A percentile compares a stretch with the other conserved stretches of the same genome.
These are phyloP conservation scores for Eonycteris spelaea DNA, from an alignment of 2,113 vertebrate genomes.

Conservation along the genomic window DNA sequence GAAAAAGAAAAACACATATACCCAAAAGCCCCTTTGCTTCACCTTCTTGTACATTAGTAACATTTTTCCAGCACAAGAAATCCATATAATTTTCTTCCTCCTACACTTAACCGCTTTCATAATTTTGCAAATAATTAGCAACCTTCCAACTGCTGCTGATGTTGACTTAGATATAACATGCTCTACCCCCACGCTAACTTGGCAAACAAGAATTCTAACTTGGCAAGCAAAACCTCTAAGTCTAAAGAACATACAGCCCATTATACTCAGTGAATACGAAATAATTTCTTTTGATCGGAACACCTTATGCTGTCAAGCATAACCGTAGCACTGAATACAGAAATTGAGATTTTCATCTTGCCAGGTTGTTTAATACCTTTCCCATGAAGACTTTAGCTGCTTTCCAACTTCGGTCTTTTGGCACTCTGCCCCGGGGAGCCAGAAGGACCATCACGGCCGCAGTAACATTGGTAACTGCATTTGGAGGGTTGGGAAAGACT, in stretches of 20 bases:
- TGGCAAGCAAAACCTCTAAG: background rate
- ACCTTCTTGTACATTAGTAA: conserved; percentile 54
- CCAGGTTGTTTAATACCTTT: conserved; percentile 80
- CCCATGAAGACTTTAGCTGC: conserved; percentile 86
- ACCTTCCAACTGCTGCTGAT: conserved; percentile 6
- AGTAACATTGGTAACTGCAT: conserved; percentile 86
- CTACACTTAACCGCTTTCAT: conserved; percentile 59
- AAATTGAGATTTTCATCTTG: background rate
- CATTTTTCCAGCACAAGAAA: conserved; percentile 51
- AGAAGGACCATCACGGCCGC: conserved; percentile 89
- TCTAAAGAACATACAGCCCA: background rate
- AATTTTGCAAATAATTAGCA: conserved; percentile 68
- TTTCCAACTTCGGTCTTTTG: conserved; percentile 88
- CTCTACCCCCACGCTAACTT: background rate
- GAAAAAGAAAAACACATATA: conserved; percentile 43
- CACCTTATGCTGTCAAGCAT: background rate
- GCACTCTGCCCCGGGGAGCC: conserved; percentile 81
- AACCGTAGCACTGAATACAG: background rate
- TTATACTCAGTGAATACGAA: background rate
- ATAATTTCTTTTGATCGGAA: background rate
- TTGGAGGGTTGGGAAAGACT: conserved; percentile 86
- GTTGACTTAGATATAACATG: conserved; percentile 4
- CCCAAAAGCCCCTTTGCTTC: conserved; percentile 27
- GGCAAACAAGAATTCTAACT: conserved; percentile 33
- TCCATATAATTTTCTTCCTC: conserved; percentile 55